Percentiles rank a stretch among this genome's conserved stretches.
Evolutionary conservation across 2,888 invertebrate species (phyloP).

Genomic region (Heliothis peltigera): DNA sequence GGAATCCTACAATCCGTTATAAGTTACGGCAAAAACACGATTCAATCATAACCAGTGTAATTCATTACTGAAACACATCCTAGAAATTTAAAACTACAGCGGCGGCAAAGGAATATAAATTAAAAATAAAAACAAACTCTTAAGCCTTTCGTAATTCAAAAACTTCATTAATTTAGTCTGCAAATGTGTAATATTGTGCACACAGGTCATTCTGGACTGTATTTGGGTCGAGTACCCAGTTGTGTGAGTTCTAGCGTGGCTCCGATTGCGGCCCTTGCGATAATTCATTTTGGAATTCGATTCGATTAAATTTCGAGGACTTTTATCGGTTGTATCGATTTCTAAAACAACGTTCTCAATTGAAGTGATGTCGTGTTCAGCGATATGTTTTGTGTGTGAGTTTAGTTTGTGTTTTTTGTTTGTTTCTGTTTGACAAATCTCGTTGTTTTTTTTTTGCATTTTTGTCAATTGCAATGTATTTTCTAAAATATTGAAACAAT

Average conservation of each 20-base stretch:
- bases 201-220: not conserved
- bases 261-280: not conserved
- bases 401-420: not conserved
- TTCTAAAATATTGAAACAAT: too few species aligned
- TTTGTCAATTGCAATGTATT: too few species aligned
- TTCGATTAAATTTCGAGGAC: not conserved
- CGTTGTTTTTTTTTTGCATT: too few species aligned
- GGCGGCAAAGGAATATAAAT: too few species aligned
- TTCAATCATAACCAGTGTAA: too few species aligned
- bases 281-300: conserved; percentile 2
- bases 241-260: not conserved
- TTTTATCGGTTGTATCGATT: not conserved
- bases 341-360: not conserved
- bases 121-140: too few species aligned
- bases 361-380: not conserved
- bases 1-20: too few species aligned
- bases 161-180: not conserved
- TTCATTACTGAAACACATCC: too few species aligned
- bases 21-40: too few species aligned
- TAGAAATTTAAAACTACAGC: too few species aligned
- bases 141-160: too few species aligned
- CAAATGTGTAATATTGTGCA: not conserved
- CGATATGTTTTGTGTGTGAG: not conserved
- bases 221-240: not conserved
- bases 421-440: not conserved